Conservation (phyloP, 2,797 vertebrate genomes). For the Hozukius guyotensis region DNA sequence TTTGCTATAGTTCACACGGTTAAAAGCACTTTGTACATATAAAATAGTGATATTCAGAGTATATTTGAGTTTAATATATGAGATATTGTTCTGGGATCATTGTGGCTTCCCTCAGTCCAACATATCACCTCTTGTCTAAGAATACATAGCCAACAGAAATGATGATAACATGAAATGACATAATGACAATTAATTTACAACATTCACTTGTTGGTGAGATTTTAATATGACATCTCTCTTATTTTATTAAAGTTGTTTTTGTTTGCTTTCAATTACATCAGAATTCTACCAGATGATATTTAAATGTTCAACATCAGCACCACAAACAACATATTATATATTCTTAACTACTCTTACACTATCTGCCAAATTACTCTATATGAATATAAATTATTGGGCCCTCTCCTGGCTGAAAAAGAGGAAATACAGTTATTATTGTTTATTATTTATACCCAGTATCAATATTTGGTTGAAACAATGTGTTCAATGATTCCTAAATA, state of each 20-base stretch:
- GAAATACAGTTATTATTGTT: not conserved
- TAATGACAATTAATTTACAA: not conserved
- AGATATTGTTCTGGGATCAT: constrained; percentile 53
- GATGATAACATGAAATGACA: constrained; percentile 63
- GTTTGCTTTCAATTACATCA: constrained; percentile 9
- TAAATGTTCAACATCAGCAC: constrained; percentile 4
- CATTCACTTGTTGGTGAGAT: not conserved
- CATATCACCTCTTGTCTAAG: constrained; percentile 82
- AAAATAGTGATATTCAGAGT: constrained; percentile 55
- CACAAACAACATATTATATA: not conserved
- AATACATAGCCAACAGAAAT: constrained; percentile 82
- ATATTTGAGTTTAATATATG: constrained; percentile 53
- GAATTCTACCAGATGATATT: not conserved
- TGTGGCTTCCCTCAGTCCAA: constrained; percentile 56
- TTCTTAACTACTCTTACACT: not conserved
- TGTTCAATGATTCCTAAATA: not conserved
- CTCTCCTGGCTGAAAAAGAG: constrained; percentile 1
- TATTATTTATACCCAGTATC: not conserved
- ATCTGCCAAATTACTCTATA: not conserved
- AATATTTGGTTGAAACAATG: not conserved
- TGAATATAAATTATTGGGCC: not conserved
- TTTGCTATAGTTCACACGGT: constrained; percentile 31
- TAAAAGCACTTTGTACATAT: constrained; percentile 79
- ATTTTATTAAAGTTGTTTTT: constrained; percentile 3
- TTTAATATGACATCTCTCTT: not conserved